These are phyloP conservation scores for Apoda limacodes DNA, from an alignment of 2,888 invertebrate genomes.

Conservation along the genomic window DNA sequence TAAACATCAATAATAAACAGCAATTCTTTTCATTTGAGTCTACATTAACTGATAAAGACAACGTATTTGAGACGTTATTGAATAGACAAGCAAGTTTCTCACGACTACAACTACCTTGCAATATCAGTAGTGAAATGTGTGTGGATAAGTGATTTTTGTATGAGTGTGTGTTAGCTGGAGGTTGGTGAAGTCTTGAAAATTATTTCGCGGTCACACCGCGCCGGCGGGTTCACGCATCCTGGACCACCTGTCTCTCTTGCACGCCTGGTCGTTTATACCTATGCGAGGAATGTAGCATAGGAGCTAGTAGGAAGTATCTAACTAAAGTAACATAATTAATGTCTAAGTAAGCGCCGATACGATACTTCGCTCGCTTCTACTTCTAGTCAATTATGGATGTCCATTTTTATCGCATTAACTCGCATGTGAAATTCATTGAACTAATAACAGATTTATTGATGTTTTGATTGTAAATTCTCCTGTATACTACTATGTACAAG, in stretches of 20 bases:
- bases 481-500: too few species aligned
- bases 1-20: constrained; percentile 23
- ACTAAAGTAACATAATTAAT: constrained; percentile 27
- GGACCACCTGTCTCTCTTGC: constrained; percentile 65
- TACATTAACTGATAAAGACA: constrained; percentile 25
- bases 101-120: constrained; percentile 60
- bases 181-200: constrained; percentile 69
- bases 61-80: constrained; percentile 27
- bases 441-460: too few species aligned
- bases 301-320: constrained; percentile 23
- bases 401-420: too few species aligned
- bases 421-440: too few species aligned
- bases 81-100: constrained; percentile 55
- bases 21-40: constrained; percentile 26
- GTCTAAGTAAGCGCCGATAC: too few species aligned
- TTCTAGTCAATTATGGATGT: too few species aligned
- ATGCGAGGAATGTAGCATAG: constrained; percentile 53
- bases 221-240: constrained; percentile 62
- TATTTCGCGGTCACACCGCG: constrained; percentile 68
- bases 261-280: constrained; percentile 68
- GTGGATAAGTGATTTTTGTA: constrained; percentile 29
- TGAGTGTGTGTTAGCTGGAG: constrained; percentile 44
- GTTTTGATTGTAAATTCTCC: too few species aligned
- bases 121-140: constrained; percentile 50
- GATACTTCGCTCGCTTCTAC: too few species aligned